Percentiles rank a stretch among this genome's conserved stretches.
Evolutionary conservation across 2,888 invertebrate genomes (phyloP).

Genomic region (Polylopha cassiicola): DNA sequence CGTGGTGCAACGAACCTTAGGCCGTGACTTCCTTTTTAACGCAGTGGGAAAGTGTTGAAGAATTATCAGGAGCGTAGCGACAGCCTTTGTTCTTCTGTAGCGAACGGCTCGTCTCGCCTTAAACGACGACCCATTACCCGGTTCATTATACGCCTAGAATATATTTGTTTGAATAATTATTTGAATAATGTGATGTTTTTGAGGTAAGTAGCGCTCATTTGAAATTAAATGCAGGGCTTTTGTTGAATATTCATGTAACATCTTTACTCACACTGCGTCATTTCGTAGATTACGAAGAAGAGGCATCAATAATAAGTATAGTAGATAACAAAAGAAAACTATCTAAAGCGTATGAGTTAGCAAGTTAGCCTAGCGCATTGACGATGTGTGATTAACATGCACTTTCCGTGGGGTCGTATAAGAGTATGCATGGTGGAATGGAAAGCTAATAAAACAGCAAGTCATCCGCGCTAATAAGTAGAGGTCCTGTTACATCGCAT

Average conservation of each 20-base stretch:
- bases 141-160: slow-evolving; percentile 45
- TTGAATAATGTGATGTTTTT: slow-evolving; percentile 27
- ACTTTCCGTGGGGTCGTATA: slow-evolving; percentile 41
- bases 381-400: slow-evolving; percentile 34
- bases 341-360: slow-evolving; percentile 7
- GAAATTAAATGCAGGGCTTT: slow-evolving; percentile 28
- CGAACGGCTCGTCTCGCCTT: slow-evolving; percentile 33
- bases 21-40: slow-evolving; percentile 74
- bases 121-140: slow-evolving; percentile 44
- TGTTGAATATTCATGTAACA: slow-evolving; percentile 23
- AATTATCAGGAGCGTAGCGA: slow-evolving; percentile 63
- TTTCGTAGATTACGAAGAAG: slow-evolving; percentile 15
- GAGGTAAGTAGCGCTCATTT: slow-evolving; percentile 23
- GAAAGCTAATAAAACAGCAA: slow-evolving; percentile 48
- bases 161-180: slow-evolving; percentile 53
- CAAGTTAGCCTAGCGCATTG: slow-evolving; percentile 1
- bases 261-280: slow-evolving; percentile 16
- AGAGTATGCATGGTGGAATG: slow-evolving; percentile 33
- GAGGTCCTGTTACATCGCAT: slow-evolving; percentile 48
- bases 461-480: slow-evolving; percentile 60
- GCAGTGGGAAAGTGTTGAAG: slow-evolving; percentile 61
- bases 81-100: slow-evolving; percentile 60
- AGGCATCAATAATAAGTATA: slow-evolving; percentile 9
- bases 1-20: slow-evolving; percentile 52
- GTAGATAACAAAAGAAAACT: slow-evolving; percentile 5